These are phyloP conservation scores for Probosciger aterrimus DNA, from an alignment of 2,113 vertebrate genomes.

Conservation along the genomic window DNA sequence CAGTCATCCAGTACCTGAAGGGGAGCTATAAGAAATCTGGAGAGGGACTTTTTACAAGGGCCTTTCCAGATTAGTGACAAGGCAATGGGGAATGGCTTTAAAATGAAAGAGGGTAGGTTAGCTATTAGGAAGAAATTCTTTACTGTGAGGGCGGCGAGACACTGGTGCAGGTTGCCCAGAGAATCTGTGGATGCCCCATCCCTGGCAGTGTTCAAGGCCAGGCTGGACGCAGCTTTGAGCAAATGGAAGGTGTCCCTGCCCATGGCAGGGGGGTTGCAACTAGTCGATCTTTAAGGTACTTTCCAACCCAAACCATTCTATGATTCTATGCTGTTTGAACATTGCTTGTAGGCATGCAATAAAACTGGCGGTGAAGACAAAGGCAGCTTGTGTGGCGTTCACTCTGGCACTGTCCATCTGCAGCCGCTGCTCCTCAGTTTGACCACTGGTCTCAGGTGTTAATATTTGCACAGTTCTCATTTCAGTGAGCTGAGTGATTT, in stretches of 20 bases:
- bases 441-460: background rate
- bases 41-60: background rate
- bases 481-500: background rate
- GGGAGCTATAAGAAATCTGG: background rate
- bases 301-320: background rate
- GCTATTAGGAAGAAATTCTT: background rate
- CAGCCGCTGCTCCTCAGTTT: background rate
- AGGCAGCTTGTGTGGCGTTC: rapidly evolving
- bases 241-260: background rate
- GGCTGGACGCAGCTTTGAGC: background rate
- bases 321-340: background rate
- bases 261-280: background rate
- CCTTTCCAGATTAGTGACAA: background rate
- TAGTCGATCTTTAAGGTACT: background rate
- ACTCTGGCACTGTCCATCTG: background rate
- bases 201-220: background rate
- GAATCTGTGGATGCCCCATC: background rate
- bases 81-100: background rate
- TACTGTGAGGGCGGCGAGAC: background rate
- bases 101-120: background rate
- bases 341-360: too few relatives aligned
- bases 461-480: background rate
- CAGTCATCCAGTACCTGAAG: background rate
- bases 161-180: background rate
- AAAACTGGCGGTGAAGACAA: background rate